phyloP scores from a whole-genome alignment of 2,888 invertebrate genomes.

The Tipula confusa region DNA sequence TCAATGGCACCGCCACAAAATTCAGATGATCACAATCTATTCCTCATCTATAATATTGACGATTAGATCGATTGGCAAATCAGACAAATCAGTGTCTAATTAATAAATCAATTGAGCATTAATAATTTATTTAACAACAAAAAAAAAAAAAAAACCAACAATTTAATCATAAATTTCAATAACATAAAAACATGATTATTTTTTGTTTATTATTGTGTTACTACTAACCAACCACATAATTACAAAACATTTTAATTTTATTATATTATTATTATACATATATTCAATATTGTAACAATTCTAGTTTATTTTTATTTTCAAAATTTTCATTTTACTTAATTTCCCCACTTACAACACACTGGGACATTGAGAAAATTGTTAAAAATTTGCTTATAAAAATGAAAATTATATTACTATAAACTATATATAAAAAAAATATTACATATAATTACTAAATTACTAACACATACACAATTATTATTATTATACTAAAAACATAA shows the following conservation, averaged over 20 bases:
- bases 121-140: neutral
- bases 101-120: neutral
- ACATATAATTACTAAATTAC: neutral
- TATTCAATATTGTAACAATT: neutral
- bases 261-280: neutral
- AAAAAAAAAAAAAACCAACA: neutral
- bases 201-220: neutral
- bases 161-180: neutral
- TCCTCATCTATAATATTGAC: slow-evolving; percentile 51
- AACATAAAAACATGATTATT: neutral
- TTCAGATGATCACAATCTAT: slow-evolving; percentile 56
- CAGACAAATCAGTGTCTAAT: slow-evolving; percentile 16
- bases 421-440: neutral
- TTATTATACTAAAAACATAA: neutral
- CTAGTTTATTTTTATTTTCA: neutral
- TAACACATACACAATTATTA: neutral
- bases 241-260: neutral
- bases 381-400: neutral
- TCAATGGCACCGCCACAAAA: slow-evolving; percentile 61
- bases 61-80: slow-evolving; percentile 41
- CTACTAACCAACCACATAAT: neutral
- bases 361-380: neutral
- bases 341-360: neutral
- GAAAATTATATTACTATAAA: neutral
- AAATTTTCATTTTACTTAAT: neutral